Evolutionary conservation across 2,888 invertebrate species (phyloP).

Genomic region (Ormyrus pomaceus): DNA sequence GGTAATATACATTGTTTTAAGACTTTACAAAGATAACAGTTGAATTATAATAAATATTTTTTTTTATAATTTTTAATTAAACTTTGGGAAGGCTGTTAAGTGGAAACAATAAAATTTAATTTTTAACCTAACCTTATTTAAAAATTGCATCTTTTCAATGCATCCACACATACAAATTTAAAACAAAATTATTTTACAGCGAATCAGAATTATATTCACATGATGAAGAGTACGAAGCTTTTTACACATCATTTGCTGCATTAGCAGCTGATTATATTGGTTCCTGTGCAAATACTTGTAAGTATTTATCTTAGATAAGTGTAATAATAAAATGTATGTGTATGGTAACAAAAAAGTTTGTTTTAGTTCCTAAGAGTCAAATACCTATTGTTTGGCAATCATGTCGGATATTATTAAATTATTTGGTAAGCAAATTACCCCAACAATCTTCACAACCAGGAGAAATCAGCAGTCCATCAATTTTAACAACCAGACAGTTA

Average conservation of each 20-base stretch:
- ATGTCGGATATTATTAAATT: slow-evolving; percentile 82
- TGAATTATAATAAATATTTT: too few species aligned
- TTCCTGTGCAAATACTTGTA: slow-evolving; percentile 84
- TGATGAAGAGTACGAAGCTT: slow-evolving; percentile 88
- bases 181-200: slow-evolving; percentile 78
- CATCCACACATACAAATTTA: neutral
- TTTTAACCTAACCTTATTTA: neutral
- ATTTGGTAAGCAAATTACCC: slow-evolving; percentile 78
- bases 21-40: too few species aligned
- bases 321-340: too few species aligned
- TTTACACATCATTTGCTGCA: slow-evolving; percentile 92
- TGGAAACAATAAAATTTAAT: neutral
- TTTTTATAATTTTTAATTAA: too few species aligned
- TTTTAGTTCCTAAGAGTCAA: slow-evolving; percentile 82
- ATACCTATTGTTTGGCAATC: slow-evolving; percentile 83
- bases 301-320: slow-evolving; percentile 73
- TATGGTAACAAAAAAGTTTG: slow-evolving; percentile 4
- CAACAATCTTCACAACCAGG: slow-evolving; percentile 69
- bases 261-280: slow-evolving; percentile 92
- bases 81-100: too few species aligned
- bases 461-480: slow-evolving; percentile 69
- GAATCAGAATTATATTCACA: slow-evolving; percentile 91
- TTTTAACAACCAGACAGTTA: slow-evolving; percentile 78
- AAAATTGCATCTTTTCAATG: neutral
- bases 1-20: too few species aligned